Evolutionary conservation across 2,113 vertebrate genomes (phyloP), one percentile per base, ranked within the genome.

Genomic region (Syngnathus floridae): DNA sequence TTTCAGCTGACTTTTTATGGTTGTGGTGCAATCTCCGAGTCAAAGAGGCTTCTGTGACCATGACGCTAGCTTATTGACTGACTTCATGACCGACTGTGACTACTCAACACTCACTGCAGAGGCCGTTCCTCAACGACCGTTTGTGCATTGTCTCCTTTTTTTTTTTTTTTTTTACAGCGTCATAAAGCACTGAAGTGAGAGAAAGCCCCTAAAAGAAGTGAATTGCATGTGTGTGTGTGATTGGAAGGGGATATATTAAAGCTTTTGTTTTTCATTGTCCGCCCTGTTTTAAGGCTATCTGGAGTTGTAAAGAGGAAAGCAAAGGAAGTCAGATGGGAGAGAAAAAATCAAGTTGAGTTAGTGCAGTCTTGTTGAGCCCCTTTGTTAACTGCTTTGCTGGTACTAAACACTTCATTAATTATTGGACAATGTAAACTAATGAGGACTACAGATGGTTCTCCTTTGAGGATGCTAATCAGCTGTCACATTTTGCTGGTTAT

Each of bases 131-230:
- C 77, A 82, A 75, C 65, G 61, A 80, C 87, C 89, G 89, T 90
- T 91, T 91, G 89, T 88, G 84, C 86, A 82, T 86, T 82, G 79
- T 83, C 82, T 82, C 52, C n/a, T 76, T 91, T 90, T 46, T 43
- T 43, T 45, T 45, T 48, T 48, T 46, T 45, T 46, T 46, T 48
- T n/a, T 82, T 79, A 77, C 79, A 14, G 56, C 31, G 36, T 77
- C 81, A 78, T 90, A 90, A 90, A 89, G 82, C 74, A 73, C 46
- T 46, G 41, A 72, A 71, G 84, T 79, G 84, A 84, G 82, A 70
- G 76, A 71, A 62, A 73, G 77, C 63, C 84, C 73, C 72, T 89
- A 84, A 88, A 90, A 65, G 52, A 75, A 84, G 61, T 16, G 69
- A 82, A 79, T 69, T 79, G 66, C 36, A 40, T 61, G 60, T 60